phyloP scores from a whole-genome alignment of 2,113 vertebrate species.

The Meriones unguiculatus region DNA sequence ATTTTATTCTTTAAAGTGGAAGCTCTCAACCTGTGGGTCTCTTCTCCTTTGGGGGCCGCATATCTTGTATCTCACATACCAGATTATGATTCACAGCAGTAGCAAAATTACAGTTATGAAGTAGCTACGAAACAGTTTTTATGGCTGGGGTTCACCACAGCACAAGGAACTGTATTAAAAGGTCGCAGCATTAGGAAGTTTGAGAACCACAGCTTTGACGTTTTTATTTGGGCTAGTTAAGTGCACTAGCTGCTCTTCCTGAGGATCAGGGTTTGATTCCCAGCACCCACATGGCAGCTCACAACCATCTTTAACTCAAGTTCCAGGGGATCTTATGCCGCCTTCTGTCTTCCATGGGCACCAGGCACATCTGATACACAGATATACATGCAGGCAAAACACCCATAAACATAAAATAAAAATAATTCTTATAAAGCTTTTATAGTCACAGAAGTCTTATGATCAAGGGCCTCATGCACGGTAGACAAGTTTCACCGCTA shows the following conservation, averaged over 20 bases:
- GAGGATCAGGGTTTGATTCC: not conserved
- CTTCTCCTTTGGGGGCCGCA: not conserved
- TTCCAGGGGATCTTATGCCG: not conserved
- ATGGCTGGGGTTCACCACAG: not conserved
- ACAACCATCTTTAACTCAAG: not conserved
- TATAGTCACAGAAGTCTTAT: too few relatives aligned
- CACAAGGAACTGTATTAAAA: not conserved
- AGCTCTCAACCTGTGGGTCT: not conserved
- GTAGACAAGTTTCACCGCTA: not conserved
- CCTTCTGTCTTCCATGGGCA: not conserved
- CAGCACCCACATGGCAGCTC: not conserved
- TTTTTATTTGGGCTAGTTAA: not conserved
- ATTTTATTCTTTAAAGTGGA: not conserved
- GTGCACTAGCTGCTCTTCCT: not conserved
- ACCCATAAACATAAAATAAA: not conserved
- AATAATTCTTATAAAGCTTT: not conserved
- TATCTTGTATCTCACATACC: not conserved
- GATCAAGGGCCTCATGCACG: not conserved
- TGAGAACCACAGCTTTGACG: not conserved
- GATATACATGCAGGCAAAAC: not conserved
- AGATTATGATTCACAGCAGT: not conserved
- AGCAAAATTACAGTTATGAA: not conserved
- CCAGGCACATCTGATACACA: not conserved
- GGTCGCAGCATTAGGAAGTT: not conserved
- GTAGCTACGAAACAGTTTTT: not conserved